Percentiles rank a stretch among this genome's conserved stretches.
These are phyloP conservation scores for Salvelinus alpinus DNA, from an alignment of 2,113 vertebrate genomes.

Conservation along the genomic window DNA sequence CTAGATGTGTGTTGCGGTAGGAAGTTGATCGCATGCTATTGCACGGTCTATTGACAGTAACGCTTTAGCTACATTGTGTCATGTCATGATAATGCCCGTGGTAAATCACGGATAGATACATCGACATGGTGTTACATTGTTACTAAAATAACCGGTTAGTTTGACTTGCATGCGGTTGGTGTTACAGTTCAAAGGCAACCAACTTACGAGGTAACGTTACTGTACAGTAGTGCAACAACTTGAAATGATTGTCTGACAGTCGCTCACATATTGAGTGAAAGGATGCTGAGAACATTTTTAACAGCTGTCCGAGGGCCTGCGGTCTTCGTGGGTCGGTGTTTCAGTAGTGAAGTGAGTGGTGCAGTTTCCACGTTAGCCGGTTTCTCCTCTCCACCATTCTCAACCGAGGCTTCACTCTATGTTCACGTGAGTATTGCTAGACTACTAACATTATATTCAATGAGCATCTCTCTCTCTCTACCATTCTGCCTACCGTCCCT, in stretches of 20 bases:
- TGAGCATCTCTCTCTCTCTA: too few relatives aligned
- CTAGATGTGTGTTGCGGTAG: not conserved
- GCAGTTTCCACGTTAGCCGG: not conserved
- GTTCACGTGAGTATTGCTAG: constrained; percentile 69
- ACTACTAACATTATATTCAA: too few relatives aligned
- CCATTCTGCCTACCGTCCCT: too few relatives aligned
- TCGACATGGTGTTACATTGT: not conserved
- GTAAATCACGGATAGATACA: not conserved
- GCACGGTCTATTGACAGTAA: not conserved
- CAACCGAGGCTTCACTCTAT: constrained; percentile 70
- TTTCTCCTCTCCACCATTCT: not conserved
- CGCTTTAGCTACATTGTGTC: not conserved
- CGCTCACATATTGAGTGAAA: too few relatives aligned
- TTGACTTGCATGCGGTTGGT: not conserved
- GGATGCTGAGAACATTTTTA: not conserved
- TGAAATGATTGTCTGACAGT: too few relatives aligned
- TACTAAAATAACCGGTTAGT: not conserved
- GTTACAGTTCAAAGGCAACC: not conserved
- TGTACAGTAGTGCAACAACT: too few relatives aligned
- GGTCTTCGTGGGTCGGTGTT: not conserved
- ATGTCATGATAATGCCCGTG: not conserved
- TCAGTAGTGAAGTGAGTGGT: not conserved
- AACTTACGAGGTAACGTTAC: too few relatives aligned
- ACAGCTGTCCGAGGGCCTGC: constrained; percentile 10
- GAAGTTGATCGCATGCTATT: not conserved